Evolutionary conservation across 23 tunicate genomes (phyloP).

Genomic region (Phallusia fumigata): DNA sequence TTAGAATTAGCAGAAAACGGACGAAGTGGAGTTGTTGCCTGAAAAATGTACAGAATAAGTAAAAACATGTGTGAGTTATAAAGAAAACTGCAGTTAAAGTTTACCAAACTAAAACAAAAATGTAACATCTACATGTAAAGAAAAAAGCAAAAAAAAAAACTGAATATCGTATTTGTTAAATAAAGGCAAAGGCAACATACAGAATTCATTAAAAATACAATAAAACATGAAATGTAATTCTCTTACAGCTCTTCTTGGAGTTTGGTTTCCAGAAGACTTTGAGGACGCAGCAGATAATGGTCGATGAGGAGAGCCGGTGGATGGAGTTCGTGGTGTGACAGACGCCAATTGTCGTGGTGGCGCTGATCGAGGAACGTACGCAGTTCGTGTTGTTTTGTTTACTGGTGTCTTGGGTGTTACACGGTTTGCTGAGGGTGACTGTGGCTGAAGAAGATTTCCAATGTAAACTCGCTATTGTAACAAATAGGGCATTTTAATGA

Average conservation of each 20-base stretch:
- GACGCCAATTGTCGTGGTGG: constrained; percentile 1
- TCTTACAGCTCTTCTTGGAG: neutral
- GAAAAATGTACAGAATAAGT: neutral
- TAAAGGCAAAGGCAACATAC: no score
- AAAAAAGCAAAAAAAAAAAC: no score
- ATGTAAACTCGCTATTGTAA: neutral
- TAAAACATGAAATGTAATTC: neutral
- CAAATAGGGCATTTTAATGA: no score
- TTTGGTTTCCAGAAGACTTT: neutral
- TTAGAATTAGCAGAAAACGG: neutral
- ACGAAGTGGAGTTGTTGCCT: constrained; percentile 5
- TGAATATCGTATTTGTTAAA: no score
- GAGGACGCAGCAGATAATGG: neutral
- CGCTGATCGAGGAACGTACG: neutral
- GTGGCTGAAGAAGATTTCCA: neutral
- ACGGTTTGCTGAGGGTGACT: neutral
- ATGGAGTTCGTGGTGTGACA: neutral
- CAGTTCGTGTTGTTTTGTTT: neutral
- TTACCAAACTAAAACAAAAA: no score
- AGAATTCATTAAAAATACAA: no score
- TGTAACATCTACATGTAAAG: no score
- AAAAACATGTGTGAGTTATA: no score
- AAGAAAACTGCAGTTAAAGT: no score
- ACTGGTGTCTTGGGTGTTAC: neutral
- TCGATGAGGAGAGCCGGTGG: neutral